Conservation (phyloP, 2,888 invertebrate genomes). For the Nomada fucata region DNA sequence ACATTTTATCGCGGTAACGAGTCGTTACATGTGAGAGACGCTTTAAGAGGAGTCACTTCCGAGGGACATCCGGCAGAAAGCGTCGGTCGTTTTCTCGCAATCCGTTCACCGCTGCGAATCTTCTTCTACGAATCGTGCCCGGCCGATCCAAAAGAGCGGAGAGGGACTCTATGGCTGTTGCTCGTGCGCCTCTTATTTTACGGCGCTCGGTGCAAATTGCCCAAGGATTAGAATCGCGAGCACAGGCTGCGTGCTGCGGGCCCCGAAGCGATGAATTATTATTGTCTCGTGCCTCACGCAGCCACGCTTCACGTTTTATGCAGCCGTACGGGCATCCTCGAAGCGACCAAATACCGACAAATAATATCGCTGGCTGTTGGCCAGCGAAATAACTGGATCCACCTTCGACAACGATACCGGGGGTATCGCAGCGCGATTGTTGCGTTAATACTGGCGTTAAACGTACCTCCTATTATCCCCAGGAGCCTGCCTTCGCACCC, state of each 20-base stretch:
- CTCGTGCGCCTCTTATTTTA: slow-evolving; percentile 65
- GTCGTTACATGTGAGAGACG: slow-evolving; percentile 6
- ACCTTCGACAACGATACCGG: slow-evolving; percentile 15
- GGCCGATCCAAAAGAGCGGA: slow-evolving; percentile 50
- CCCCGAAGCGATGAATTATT: slow-evolving; percentile 72
- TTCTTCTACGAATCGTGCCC: slow-evolving; percentile 64
- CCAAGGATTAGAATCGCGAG: slow-evolving; percentile 75
- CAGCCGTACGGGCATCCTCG: slow-evolving; percentile 49
- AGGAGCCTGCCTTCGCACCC: background rate
- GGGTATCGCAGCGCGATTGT: slow-evolving; percentile 32
- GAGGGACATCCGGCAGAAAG: slow-evolving; percentile 50
- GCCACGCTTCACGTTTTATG: slow-evolving; percentile 60
- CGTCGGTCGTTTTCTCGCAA: slow-evolving; percentile 23
- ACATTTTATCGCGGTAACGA: background rate
- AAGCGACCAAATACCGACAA: slow-evolving; percentile 63
- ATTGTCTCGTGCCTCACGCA: slow-evolving; percentile 78
- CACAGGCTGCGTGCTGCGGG: slow-evolving; percentile 68
- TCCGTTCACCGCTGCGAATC: slow-evolving; percentile 31
- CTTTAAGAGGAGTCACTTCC: slow-evolving; percentile 22
- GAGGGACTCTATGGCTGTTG: slow-evolving; percentile 37
- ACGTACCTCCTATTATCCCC: slow-evolving; percentile 25
- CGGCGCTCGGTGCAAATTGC: slow-evolving; percentile 73
- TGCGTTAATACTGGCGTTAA: slow-evolving; percentile 35
- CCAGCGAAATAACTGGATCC: slow-evolving; percentile 65
- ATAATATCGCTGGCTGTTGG: slow-evolving; percentile 56